Evolutionary conservation across 1,140 invertebrate genomes (phyloP).

Genomic region (Vanessa atalanta): DNA sequence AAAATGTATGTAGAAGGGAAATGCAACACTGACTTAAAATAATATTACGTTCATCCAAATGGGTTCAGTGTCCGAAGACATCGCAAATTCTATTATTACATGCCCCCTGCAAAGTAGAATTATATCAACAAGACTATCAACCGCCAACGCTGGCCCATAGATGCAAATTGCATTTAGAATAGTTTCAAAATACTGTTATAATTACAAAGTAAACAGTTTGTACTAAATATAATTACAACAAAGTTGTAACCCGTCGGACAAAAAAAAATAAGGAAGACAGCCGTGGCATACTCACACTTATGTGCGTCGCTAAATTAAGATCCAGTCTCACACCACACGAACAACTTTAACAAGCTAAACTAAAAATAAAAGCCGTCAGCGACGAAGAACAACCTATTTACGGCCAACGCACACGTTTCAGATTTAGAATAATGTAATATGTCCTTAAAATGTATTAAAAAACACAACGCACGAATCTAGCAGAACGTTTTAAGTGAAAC

Average conservation of each 20-base stretch:
- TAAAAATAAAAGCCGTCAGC: conserved; percentile 70
- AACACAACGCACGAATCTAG: not conserved
- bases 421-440: not conserved
- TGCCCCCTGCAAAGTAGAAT: not conserved
- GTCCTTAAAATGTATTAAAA: not conserved
- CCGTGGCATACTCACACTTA: conserved; percentile 62
- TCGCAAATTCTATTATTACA: conserved; percentile 1
- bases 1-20: not conserved
- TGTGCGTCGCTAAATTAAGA: conserved; percentile 75
- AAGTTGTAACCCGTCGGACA: conserved; percentile 23
- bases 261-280: conserved; percentile 61
- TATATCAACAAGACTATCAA: not conserved
- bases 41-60: not conserved
- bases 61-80: conserved; percentile 1
- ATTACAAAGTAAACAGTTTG: not conserved
- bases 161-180: not conserved
- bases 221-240: conserved; percentile 4
- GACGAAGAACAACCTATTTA: conserved; percentile 70
- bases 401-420: conserved; percentile 32
- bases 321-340: conserved; percentile 52
- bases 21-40: not conserved
- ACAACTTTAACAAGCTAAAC: conserved; percentile 69
- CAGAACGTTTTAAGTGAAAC: not conserved
- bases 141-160: not conserved
- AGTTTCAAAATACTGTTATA: not conserved